A percentile compares a stretch with the other conserved stretches of the same genome.
These are phyloP conservation scores for Mixornis gularis DNA, from an alignment of 2,113 vertebrate genomes.

Conservation along the genomic window DNA sequence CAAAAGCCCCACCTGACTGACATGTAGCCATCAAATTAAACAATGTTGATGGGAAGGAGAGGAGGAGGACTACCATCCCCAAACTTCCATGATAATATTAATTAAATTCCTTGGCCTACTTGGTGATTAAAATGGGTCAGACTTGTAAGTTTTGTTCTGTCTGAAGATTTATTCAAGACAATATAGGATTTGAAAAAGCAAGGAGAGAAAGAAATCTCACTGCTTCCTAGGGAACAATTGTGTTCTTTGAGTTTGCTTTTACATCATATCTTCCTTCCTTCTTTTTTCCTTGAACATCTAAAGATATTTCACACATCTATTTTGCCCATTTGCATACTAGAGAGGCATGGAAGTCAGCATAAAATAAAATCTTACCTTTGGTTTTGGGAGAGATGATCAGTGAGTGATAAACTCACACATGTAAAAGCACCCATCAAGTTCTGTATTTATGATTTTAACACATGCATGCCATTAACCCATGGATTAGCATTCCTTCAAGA, in stretches of 20 bases:
- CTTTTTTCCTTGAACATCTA: background rate
- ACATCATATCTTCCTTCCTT: background rate
- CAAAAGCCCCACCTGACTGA: fast-evolving
- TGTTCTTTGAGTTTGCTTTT: background rate
- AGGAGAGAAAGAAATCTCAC: background rate
- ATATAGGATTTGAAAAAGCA: background rate
- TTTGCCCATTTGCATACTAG: background rate
- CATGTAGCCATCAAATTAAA: background rate
- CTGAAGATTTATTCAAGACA: background rate
- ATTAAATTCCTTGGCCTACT: background rate
- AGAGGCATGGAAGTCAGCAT: background rate
- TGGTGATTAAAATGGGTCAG: background rate
- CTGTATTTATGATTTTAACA: background rate
- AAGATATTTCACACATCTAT: background rate
- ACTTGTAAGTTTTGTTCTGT: background rate
- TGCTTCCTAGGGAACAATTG: background rate
- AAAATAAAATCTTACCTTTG: background rate
- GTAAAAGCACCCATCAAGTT: background rate
- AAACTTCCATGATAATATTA: background rate
- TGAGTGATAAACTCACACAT: background rate
- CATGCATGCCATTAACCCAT: background rate
- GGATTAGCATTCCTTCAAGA: background rate
- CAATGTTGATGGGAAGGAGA: background rate
- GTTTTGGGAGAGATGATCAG: background rate
- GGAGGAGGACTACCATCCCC: background rate